These are phyloP conservation scores for Odontophorus gujanensis DNA, from an alignment of 2,113 vertebrate genomes.

Conservation along the genomic window DNA sequence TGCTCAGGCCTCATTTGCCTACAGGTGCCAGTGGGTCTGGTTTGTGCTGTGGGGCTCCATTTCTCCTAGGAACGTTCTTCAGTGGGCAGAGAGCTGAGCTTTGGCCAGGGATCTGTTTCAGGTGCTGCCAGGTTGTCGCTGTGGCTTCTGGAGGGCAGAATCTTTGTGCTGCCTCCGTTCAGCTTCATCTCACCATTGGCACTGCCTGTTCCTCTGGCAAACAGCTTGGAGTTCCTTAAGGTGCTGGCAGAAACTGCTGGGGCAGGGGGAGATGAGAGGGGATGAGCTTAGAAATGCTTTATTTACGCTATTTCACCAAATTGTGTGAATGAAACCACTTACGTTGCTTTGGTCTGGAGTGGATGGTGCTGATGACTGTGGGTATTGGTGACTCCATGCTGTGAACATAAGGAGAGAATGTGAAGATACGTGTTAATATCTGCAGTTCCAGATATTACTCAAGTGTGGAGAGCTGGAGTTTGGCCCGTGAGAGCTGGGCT, in stretches of 20 bases:
- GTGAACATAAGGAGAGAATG: not conserved
- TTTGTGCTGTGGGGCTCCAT: not conserved
- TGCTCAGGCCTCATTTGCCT: not conserved
- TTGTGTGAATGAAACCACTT: not conserved
- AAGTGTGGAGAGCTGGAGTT: not conserved
- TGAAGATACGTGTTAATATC: not conserved
- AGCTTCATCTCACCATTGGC: not conserved
- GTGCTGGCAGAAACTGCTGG: not conserved
- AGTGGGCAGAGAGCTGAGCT: not conserved
- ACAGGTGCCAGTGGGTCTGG: not conserved
- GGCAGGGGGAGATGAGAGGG: too few species aligned
- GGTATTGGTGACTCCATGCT: conserved; percentile 75
- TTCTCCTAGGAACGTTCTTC: not conserved
- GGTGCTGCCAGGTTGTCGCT: accelerated
- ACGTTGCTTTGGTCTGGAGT: conserved; percentile 52
- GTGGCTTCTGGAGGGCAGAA: not conserved
- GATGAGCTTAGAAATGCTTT: not conserved
- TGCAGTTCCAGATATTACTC: not conserved
- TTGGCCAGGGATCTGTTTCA: not conserved
- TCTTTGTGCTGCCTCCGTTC: not conserved
- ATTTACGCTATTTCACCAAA: not conserved
- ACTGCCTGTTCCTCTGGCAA: not conserved
- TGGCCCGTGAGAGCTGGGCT: not conserved
- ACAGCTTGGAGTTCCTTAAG: not conserved
- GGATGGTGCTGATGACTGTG: conserved; percentile 59